phyloP scores from a whole-genome alignment of 2,797 vertebrate genomes.

The Lepus townsendii region DNA sequence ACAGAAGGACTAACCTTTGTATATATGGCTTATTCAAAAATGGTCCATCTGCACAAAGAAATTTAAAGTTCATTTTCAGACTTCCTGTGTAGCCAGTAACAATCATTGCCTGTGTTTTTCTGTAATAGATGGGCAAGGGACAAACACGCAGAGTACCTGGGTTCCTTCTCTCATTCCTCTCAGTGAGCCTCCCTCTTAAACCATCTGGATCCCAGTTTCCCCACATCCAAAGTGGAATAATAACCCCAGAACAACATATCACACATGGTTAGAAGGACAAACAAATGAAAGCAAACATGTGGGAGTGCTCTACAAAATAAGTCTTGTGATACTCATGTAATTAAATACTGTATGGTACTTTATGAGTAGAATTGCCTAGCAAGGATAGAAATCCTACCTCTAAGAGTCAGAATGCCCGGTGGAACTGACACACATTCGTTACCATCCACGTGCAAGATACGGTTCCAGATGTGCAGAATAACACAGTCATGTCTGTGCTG shows the following conservation, averaged over 20 bases:
- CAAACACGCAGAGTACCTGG: not conserved
- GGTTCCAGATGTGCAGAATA: not conserved
- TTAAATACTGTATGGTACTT: not conserved
- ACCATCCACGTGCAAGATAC: not conserved
- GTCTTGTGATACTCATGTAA: not conserved
- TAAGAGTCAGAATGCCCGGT: not conserved
- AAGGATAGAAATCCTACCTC: not conserved
- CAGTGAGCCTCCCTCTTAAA: not conserved
- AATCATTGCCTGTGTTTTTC: not conserved
- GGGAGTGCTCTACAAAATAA: not conserved
- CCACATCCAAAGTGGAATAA: not conserved
- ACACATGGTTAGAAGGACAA: not conserved
- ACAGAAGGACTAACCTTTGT: constrained; percentile 13
- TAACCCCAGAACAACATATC: not conserved
- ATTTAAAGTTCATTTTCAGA: constrained; percentile 27
- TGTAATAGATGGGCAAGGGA: too few species aligned
- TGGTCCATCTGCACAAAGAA: not conserved
- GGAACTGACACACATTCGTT: not conserved
- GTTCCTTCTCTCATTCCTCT: not conserved
- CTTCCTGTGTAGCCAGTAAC: not conserved
- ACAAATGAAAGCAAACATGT: not conserved
- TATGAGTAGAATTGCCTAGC: not conserved
- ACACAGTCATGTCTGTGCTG: not conserved
- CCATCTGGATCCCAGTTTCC: not conserved
- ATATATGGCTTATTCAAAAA: constrained; percentile 43